Conservation (phyloP, 2,113 vertebrate genomes). For the Regulus satrapa region DNA sequence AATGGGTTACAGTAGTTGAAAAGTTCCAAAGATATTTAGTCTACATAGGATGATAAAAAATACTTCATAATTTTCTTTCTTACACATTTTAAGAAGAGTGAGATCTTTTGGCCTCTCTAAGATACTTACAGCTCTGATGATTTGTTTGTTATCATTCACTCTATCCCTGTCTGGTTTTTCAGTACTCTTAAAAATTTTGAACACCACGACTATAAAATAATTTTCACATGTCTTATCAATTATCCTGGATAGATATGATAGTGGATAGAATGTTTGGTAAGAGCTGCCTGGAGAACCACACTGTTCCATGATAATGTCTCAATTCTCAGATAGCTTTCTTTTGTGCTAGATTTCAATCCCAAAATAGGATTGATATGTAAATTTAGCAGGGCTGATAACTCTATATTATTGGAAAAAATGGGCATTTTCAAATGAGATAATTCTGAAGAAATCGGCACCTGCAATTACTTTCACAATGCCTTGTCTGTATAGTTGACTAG, state of each 20-base stretch:
- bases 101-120: background rate
- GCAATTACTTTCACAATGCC: background rate
- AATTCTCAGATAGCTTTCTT: background rate
- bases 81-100: background rate
- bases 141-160: background rate
- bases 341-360: background rate
- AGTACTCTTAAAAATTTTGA: background rate
- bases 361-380: background rate
- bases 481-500: background rate
- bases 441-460: background rate
- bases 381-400: background rate
- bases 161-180: background rate
- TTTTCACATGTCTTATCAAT: background rate
- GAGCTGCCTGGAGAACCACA: background rate
- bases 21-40: background rate
- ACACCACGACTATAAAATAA: background rate
- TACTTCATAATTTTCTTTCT: background rate
- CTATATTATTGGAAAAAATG: background rate
- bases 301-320: background rate
- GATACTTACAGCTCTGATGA: background rate
- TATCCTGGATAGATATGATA: no score
- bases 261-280: background rate
- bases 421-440: background rate
- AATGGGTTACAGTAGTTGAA: background rate
- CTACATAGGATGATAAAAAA: background rate